Conservation (phyloP, 2,113 vertebrate species). For the Bombycilla garrulus region DNA sequence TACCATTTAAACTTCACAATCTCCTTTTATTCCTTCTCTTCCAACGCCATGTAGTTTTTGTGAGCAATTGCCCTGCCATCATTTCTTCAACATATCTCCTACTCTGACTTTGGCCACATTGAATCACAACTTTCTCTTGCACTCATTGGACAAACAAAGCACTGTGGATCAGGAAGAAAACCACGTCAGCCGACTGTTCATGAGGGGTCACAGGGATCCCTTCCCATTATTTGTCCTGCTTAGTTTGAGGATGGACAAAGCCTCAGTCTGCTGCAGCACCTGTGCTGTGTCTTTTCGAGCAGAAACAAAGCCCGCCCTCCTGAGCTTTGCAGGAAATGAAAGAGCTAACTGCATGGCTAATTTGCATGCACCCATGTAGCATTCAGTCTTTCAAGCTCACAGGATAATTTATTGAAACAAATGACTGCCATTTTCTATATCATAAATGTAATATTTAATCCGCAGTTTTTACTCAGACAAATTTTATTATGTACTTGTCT, state of each 20-base stretch:
- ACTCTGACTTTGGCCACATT: not conserved
- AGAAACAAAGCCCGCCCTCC: not conserved
- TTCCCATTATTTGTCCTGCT: not conserved
- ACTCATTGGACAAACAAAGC: not conserved
- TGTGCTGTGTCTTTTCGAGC: not conserved
- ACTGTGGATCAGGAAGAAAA: not conserved
- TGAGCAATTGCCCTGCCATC: not conserved
- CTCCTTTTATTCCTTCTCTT: not conserved
- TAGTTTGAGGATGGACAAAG: not conserved
- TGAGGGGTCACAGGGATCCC: not conserved
- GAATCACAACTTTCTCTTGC: not conserved
- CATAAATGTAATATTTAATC: conserved; percentile 16
- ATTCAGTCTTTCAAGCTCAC: not conserved
- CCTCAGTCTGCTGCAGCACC: not conserved
- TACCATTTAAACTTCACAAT: conserved; percentile 5
- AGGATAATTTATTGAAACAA: conserved; percentile 13
- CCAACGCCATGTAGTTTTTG: not conserved
- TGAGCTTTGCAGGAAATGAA: not conserved
- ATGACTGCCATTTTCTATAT: not conserved
- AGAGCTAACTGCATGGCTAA: not conserved
- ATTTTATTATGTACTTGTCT: conserved; percentile 5
- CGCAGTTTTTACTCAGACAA: not conserved
- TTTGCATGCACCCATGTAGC: not conserved
- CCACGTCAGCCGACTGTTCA: not conserved
- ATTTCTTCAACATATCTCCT: not conserved